Percentiles rank a stretch among this genome's conserved stretches.
phyloP scores from a whole-genome alignment of 2,888 invertebrate genomes.

The Leptopilina myrica region DNA sequence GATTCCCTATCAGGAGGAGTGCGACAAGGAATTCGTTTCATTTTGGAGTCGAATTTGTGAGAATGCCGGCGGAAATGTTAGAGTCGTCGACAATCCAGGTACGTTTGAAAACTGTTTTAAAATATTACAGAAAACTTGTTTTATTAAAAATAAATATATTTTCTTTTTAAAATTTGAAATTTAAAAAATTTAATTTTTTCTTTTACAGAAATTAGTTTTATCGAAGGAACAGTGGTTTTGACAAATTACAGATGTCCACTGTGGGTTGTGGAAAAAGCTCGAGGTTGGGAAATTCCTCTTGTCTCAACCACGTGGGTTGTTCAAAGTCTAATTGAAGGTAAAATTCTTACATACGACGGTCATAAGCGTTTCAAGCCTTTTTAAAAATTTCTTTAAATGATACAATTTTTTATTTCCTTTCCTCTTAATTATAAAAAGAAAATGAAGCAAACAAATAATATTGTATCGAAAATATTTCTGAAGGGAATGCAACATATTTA shows the following conservation, averaged over 20 bases:
- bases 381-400: background rate
- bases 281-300: slow-evolving; percentile 80
- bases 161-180: too few relatives aligned
- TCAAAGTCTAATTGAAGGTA: slow-evolving; percentile 83
- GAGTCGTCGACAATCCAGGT: slow-evolving; percentile 66
- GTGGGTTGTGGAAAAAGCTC: slow-evolving; percentile 78
- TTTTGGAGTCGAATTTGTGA: slow-evolving; percentile 82
- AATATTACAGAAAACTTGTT: background rate
- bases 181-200: too few relatives aligned
- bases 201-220: slow-evolving; percentile 67
- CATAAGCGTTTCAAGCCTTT: slow-evolving; percentile 64
- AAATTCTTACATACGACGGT: slow-evolving; percentile 77
- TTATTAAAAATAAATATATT: too few relatives aligned
- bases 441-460: background rate
- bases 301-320: slow-evolving; percentile 85
- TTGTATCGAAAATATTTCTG: slow-evolving; percentile 4
- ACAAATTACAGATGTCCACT: slow-evolving; percentile 82
- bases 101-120: slow-evolving; percentile 25
- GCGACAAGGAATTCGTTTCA: slow-evolving; percentile 78
- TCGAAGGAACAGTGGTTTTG: slow-evolving; percentile 78
- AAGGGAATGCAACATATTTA: slow-evolving; percentile 23
- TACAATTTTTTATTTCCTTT: slow-evolving; percentile 74
- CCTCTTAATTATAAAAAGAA: slow-evolving; percentile 73
- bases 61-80: slow-evolving; percentile 77
- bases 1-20: slow-evolving; percentile 70